Base-by-base conservation (phyloP, 2,797 vertebrate genomes). In the Mycteria americana region DNA sequence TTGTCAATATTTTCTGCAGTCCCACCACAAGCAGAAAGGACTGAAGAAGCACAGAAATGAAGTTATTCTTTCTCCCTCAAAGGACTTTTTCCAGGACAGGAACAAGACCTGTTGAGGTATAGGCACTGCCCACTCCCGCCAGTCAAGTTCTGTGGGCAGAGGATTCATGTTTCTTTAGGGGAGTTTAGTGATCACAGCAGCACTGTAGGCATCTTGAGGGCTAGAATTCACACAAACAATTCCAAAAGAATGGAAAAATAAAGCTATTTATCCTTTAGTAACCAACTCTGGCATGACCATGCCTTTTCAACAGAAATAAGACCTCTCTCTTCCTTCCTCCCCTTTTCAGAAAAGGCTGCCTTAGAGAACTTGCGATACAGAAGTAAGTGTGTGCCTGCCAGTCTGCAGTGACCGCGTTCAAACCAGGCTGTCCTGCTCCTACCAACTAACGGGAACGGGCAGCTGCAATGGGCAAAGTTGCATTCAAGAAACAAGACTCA, bases 401-500 rank as follows among this genome's bases (percentile, higher is more conserved):
- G 60, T 9, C n/a, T 50, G 83, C 67, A 51, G 62, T 0, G 0
- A 39, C 37, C 0, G 0, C 0, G 0, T 50, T 80, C 87, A 48
- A 64, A 63, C 41, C 45, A 39, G 60, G 45, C 45, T 37, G 19
- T 45, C 6, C 41, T n/a, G 57, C 57, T 81, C n/a, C 68, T 45
- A 33, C 27, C 60, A 50, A 1, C 33, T 27, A 82, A 54, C 2
- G 2, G 43, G 31, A 92, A 91, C 0, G 1, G 50, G 76, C 64
- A 85, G 54, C 50, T 63, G 39, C 72, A 51, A 37, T 3, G 28
- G 51, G 45, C 31, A 54, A 65, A 51, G 75, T 2, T 24, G 59
- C n/a, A 10, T 41, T 76, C 18, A 11, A 81, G 78, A 73, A 93
- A 70, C 18, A 19, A 37, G 65, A 50, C 45, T 46, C 37, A 28